phyloP scores from a whole-genome alignment of 2,888 invertebrate species.

The Mellilla xanthometata region DNA sequence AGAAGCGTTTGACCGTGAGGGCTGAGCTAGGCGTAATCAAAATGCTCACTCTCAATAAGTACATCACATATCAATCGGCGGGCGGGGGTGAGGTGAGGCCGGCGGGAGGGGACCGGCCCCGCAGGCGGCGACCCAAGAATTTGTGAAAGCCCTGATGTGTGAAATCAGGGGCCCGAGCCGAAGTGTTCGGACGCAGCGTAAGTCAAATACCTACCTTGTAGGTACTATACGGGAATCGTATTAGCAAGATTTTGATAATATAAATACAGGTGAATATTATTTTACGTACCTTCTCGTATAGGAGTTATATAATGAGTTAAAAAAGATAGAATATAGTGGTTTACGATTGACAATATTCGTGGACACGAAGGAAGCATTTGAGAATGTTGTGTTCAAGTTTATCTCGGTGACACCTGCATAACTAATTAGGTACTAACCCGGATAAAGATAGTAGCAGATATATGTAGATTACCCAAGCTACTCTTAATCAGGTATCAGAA shows the following conservation, averaged over 20 bases:
- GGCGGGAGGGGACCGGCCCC: slow-evolving; percentile 12
- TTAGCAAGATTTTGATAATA: not conserved
- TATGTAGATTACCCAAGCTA: too few species aligned
- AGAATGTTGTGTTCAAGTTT: too few species aligned
- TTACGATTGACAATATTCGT: too few species aligned
- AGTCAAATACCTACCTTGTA: slow-evolving; percentile 10
- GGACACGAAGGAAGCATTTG: too few species aligned
- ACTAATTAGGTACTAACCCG: too few species aligned
- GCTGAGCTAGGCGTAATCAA: slow-evolving; percentile 13
- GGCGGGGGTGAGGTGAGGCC: not conserved
- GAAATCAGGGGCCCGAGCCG: slow-evolving; percentile 23
- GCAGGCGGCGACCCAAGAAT: slow-evolving; percentile 25
- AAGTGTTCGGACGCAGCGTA: slow-evolving; percentile 14
- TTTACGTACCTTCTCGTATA: too few species aligned
- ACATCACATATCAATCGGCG: slow-evolving; percentile 25
- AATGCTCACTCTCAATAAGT: slow-evolving; percentile 21
- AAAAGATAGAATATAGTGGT: too few species aligned
- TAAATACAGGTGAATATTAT: slow-evolving; percentile 5
- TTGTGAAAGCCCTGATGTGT: slow-evolving; percentile 25
- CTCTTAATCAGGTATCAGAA: too few species aligned
- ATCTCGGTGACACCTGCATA: too few species aligned
- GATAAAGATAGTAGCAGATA: too few species aligned
- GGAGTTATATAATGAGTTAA: too few species aligned
- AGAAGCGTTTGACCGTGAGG: slow-evolving; percentile 16
- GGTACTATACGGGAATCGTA: slow-evolving; percentile 3